A percentile compares a stretch with the other conserved stretches of the same genome.
phyloP scores from a whole-genome alignment of 2,888 invertebrate genomes.

The Cerceris rybyensis region DNA sequence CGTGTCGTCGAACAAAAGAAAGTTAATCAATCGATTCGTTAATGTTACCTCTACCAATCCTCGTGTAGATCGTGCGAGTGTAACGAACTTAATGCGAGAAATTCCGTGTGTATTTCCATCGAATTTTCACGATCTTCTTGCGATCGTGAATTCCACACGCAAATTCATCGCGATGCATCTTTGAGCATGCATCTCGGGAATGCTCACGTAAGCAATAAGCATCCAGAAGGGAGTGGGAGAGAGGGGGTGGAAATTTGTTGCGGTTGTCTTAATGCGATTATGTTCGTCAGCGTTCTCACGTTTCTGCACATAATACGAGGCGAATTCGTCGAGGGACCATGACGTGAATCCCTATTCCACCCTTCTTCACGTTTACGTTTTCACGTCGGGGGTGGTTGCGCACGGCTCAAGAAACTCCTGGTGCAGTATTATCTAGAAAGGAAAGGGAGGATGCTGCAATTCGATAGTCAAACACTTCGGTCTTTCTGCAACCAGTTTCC shows the following conservation, averaged over 20 bases:
- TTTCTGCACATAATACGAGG: constrained; percentile 51
- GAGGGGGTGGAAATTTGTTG: constrained; percentile 54
- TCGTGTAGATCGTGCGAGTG: too few relatives aligned
- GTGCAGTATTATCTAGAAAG: background rate
- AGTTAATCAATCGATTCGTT: too few relatives aligned
- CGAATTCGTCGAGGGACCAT: constrained; percentile 50
- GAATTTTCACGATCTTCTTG: background rate
- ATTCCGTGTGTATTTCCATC: too few relatives aligned
- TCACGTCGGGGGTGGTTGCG: too few relatives aligned
- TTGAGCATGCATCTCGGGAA: constrained; percentile 31
- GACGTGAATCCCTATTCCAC: background rate
- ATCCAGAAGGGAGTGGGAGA: constrained; percentile 23
- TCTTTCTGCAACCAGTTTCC: background rate
- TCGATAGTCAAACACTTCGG: constrained; percentile 24
- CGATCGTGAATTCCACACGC: background rate
- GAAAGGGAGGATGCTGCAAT: background rate
- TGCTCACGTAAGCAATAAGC: constrained; percentile 59
- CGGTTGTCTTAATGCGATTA: constrained; percentile 59
- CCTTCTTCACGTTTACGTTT: background rate
- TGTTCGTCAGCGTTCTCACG: constrained; percentile 52
- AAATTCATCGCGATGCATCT: constrained; percentile 1
- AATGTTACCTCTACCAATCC: too few relatives aligned
- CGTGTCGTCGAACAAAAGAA: too few relatives aligned
- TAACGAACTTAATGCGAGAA: too few relatives aligned
- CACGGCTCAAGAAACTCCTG: constrained; percentile 17